Evolutionary conservation across 1,140 invertebrate genomes (phyloP), one percentile per base, ranked within the genome.

Genomic region (Octopus bimaculoides): DNA sequence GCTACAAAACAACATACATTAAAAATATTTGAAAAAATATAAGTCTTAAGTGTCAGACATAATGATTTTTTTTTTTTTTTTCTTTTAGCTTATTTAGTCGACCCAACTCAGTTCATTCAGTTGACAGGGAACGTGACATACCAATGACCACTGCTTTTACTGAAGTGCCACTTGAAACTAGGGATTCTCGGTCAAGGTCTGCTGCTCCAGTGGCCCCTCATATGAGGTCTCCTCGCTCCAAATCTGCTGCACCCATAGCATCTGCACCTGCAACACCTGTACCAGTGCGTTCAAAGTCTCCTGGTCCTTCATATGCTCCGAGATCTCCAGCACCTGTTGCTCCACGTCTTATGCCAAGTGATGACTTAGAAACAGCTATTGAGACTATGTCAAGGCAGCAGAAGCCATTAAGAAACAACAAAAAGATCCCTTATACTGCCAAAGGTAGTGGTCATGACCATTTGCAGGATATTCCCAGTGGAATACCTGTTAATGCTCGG

Each of bases 401-500:
- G 56, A 66, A 66, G 52, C 20, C 61, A 56, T 77, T 84, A 5
- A 81, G 81, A 80, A 75, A 79, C 52, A 1, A 81, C 54, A 80
- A 80, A 76, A 75, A 81, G 71, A 10, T 54, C 66, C 53, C 77
- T 77, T n/a, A 56, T 81, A 7, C 76, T 77, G 52, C 77, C 77
- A 75, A 75, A 78, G 12, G 73, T 73, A 53, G 56, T 77, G 77
- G 77, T 6, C 26, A 20, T 5, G 66, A 71, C 14, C 66, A 14
- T 6, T n/a, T 71, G 6, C 66, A 71, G 14, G 66, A 20, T 10
- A 5, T 71, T 14, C 26, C 66, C 14, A 71, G 66, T 71, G 17
- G 79, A 79, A 55, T 82, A 41, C 79, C 81, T 54, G 81, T 82
- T 5, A 84, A 84, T 79, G 61, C 75, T 17, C 75, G 80, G 74